Conservation (phyloP, 2,797 vertebrate genomes). For the Pelobates cultripes region DNA sequence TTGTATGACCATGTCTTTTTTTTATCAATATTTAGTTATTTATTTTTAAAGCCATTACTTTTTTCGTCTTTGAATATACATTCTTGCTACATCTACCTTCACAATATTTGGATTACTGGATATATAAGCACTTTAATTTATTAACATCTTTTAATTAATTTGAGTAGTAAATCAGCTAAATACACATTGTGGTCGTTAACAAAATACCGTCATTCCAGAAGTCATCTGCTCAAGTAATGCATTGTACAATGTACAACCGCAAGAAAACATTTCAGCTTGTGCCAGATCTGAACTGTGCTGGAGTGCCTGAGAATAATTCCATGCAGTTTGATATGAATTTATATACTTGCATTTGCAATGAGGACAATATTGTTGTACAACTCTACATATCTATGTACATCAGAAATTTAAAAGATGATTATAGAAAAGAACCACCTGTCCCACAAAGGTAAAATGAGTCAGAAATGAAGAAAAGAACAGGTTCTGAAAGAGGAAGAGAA, state of each 20-base stretch:
- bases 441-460: too few species aligned
- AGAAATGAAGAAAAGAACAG: too few species aligned
- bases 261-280: slow-evolving; percentile 38
- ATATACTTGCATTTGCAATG: background rate
- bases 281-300: slow-evolving; percentile 34
- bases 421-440: too few species aligned
- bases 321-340: slow-evolving; percentile 12
- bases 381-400: too few species aligned
- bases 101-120: background rate
- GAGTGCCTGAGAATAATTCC: background rate
- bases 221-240: slow-evolving; percentile 46
- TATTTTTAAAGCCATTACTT: background rate
- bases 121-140: slow-evolving; percentile 2
- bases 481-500: too few species aligned
- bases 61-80: background rate
- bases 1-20: background rate
- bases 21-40: background rate
- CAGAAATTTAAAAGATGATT: too few species aligned
- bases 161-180: slow-evolving; percentile 37
- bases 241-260: slow-evolving; percentile 27
- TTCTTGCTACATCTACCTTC: background rate
- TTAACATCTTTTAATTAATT: slow-evolving; percentile 30
- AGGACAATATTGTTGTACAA: background rate
- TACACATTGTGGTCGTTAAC: slow-evolving; percentile 48
- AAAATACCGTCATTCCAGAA: slow-evolving; percentile 32